Percentiles rank a stretch among this genome's conserved stretches.
Conservation (phyloP, 1,140 invertebrate genomes). For the Eupristina koningsbergeri region DNA sequence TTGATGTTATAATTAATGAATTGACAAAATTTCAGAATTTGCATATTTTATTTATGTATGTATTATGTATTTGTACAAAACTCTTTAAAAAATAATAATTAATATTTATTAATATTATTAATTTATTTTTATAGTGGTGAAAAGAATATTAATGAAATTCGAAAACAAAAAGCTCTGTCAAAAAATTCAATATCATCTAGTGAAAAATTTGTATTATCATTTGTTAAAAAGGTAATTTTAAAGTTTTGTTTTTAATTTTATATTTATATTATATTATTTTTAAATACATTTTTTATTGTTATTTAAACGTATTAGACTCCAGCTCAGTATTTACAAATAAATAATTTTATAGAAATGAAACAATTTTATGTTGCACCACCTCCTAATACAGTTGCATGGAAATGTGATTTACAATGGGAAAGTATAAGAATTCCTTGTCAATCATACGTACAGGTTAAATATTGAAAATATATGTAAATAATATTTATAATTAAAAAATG, state of each 20-base stretch:
- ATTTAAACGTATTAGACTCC: constrained; percentile 34
- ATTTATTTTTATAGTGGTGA: constrained; percentile 52
- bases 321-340: constrained; percentile 52
- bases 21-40: constrained; percentile 32
- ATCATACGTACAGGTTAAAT: constrained; percentile 54
- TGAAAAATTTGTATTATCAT: constrained; percentile 41
- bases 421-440: constrained; percentile 51
- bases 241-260: background rate
- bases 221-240: constrained; percentile 50
- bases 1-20: constrained; percentile 30
- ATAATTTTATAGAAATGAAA: constrained; percentile 51
- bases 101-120: background rate
- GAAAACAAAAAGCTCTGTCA: too few relatives aligned
- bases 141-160: constrained; percentile 23
- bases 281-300: background rate
- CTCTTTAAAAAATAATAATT: background rate
- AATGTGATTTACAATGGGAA: constrained; percentile 51
- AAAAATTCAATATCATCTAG: constrained; percentile 37
- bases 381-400: constrained; percentile 42
- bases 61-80: background rate
- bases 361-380: constrained; percentile 50
- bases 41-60: constrained; percentile 54
- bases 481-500: background rate
- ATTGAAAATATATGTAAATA: background rate
- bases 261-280: background rate